Conservation (phyloP, 2,888 invertebrate genomes). For the Drosophila anomelani region DNA sequence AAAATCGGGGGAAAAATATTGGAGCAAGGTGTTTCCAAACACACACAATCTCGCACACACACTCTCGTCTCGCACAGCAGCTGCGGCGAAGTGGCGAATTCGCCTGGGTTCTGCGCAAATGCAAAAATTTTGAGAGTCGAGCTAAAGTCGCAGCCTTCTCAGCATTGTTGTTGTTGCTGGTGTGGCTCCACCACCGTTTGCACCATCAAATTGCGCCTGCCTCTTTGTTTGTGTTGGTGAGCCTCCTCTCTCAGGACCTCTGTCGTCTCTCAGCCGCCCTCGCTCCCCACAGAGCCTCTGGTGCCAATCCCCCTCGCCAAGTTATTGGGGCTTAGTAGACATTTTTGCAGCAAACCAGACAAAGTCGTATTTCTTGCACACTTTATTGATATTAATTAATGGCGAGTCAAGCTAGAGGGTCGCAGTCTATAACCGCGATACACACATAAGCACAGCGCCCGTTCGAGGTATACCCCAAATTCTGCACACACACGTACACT, state of each 20-base stretch:
- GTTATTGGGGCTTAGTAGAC: conserved; percentile 82
- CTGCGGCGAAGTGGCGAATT: conserved; percentile 59
- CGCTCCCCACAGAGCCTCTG: conserved; percentile 60
- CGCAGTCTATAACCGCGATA: conserved; percentile 15
- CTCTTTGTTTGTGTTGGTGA: conserved; percentile 48
- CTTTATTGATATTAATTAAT: conserved; percentile 54
- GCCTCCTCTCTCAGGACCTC: conserved; percentile 51
- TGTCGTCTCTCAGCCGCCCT: conserved; percentile 12
- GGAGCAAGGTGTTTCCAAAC: conserved; percentile 80
- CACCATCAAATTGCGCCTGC: conserved; percentile 61
- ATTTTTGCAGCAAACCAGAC: conserved; percentile 76
- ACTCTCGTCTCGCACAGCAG: conserved; percentile 15
- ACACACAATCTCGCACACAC: conserved; percentile 35
- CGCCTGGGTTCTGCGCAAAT: conserved; percentile 65
- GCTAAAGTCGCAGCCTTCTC: conserved; percentile 39
- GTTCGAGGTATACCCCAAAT: conserved; percentile 75
- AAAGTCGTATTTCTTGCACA: conserved; percentile 65
- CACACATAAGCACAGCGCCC: conserved; percentile 25
- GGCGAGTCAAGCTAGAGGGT: conserved; percentile 8
- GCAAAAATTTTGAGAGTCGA: conserved; percentile 60
- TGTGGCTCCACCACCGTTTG: conserved; percentile 63
- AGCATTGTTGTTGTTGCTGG: conserved; percentile 28
- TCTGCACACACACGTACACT: conserved; percentile 65
- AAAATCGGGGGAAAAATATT: conserved; percentile 59
- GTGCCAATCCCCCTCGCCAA: conserved; percentile 74